These are phyloP conservation scores for Halictus ligatus DNA, from an alignment of 2,888 invertebrate genomes.

Conservation along the genomic window DNA sequence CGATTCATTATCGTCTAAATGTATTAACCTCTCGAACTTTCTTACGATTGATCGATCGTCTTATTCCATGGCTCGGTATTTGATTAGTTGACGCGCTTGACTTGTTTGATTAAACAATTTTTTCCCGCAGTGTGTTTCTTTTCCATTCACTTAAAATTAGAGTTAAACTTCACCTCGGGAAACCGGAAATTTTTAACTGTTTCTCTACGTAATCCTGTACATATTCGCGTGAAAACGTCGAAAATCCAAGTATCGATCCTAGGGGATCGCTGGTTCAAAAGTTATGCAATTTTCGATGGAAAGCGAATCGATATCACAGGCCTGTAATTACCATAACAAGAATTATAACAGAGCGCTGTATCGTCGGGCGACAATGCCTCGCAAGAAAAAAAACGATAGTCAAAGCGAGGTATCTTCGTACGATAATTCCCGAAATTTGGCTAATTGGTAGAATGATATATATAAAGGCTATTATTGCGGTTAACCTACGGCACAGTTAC, in stretches of 20 bases:
- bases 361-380: neutral
- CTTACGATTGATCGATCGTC: neutral
- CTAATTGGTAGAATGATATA: slow-evolving; percentile 32
- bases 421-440: slow-evolving; percentile 31
- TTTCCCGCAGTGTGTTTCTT: neutral
- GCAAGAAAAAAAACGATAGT: neutral
- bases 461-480: slow-evolving; percentile 8
- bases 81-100: neutral
- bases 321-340: neutral
- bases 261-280: too few relatives aligned
- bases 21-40: neutral
- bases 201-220: too few relatives aligned
- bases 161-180: too few relatives aligned
- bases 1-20: neutral
- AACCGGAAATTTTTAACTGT: too few relatives aligned
- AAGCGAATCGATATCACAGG: neutral
- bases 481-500: slow-evolving; percentile 2
- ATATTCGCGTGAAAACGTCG: too few relatives aligned
- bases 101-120: neutral
- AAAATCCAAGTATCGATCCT: too few relatives aligned
- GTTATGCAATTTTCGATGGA: neutral
- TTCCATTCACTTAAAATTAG: neutral
- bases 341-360: neutral
- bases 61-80: neutral
- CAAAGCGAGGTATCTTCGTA: neutral